A percentile compares a stretch with the other conserved stretches of the same genome.
These are phyloP conservation scores for Poeciliopsis paucimaculata DNA, from an alignment of 2,797 vertebrate genomes.

Conservation along the genomic window DNA sequence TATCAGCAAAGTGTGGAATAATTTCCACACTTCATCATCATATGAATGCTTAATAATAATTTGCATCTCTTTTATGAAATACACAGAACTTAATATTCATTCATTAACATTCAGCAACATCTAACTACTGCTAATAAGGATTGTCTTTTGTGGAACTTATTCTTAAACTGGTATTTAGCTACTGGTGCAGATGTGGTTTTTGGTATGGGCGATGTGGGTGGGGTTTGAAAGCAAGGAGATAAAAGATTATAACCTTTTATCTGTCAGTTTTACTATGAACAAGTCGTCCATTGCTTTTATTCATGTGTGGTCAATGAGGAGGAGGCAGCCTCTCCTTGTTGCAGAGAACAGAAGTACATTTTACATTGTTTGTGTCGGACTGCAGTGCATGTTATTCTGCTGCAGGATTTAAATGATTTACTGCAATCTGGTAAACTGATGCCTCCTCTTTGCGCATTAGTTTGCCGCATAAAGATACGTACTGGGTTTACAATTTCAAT, in stretches of 20 bases:
- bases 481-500: neutral
- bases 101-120: neutral
- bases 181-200: neutral
- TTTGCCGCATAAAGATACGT: neutral
- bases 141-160: neutral
- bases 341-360: neutral
- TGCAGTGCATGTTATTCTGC: neutral
- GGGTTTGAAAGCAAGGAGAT: neutral
- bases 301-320: neutral
- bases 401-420: neutral
- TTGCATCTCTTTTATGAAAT: neutral
- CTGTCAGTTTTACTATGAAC: neutral
- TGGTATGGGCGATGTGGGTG: neutral
- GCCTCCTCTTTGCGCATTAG: neutral
- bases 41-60: neutral
- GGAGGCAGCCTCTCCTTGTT: neutral
- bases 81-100: neutral
- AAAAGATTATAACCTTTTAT: neutral
- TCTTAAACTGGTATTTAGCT: neutral
- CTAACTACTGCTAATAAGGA: neutral
- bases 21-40: neutral
- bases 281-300: neutral
- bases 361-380: neutral
- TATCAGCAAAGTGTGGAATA: neutral
- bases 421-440: neutral